Base-by-base conservation (phyloP, 2,797 vertebrate species). In the Bradypodion ventrale region DNA sequence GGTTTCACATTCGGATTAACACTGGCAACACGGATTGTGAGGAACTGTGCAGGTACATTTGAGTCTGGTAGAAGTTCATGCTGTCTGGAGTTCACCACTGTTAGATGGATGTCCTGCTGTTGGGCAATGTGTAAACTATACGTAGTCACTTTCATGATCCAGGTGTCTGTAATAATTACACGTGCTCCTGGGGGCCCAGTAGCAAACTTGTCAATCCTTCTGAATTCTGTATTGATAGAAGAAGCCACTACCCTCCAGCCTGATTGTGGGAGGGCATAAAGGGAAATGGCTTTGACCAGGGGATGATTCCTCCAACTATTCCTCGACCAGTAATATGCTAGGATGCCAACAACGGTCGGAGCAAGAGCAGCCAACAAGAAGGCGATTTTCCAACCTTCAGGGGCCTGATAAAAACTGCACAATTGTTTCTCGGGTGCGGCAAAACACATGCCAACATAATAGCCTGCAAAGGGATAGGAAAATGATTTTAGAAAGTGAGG, bases 121-220 rank as follows among this genome's bases (percentile, higher is more conserved):
- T 96, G 96, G 8, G 97, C 98, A 80, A 98, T 93, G 0, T 97
- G 90, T 75, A 99, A 94, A 5, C 92, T 90, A 85, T 99, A 99
- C 1, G 98, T 97, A 83, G 97, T 97, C 89, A 98, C 98, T 93
- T 98, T 99, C 89, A 99, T 95, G 80, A 99, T 97, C 98, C 98
- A 99, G 0, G 95, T 97, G 95, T 99, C 98, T 0, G 98, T 99
- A 25, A 99, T 96, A 0, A 99, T 97, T 29, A 98, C 97, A 46
- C 97, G 94, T 0, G 97, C 97, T 63, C 97, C 97, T 0, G 97
- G 96, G 0, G 95, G 96, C 15, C 98, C 98, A 0, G 97, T 97
- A 6, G 97, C 97, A 88, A 99, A 99, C 93, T 99, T 99, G 87
- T 99, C 98, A 0, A 99, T 98, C 81, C 96, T 96, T 42, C 97